phyloP scores from a whole-genome alignment of 2,888 invertebrate species.

The Platynereis dumerilii region DNA sequence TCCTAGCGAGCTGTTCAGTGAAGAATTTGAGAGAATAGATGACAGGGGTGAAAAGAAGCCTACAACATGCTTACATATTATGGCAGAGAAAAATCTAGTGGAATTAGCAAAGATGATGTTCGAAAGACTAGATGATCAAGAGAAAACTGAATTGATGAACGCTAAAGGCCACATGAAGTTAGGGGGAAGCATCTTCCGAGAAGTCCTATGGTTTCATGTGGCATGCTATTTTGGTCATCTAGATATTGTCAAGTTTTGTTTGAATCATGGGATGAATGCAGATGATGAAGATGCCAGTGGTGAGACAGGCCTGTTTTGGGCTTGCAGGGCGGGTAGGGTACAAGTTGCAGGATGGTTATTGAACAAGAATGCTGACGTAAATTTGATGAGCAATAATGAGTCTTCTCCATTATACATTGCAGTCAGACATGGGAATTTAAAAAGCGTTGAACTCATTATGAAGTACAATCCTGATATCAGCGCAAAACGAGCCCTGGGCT shows the following conservation, averaged over 20 bases:
- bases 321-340: slow-evolving; percentile 45
- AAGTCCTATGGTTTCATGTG: slow-evolving; percentile 48
- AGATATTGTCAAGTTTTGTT: slow-evolving; percentile 39
- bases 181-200: slow-evolving; percentile 49
- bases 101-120: slow-evolving; percentile 35
- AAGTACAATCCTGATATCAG: slow-evolving; percentile 46
- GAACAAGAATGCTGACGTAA: slow-evolving; percentile 40
- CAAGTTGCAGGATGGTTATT: slow-evolving; percentile 42
- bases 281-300: background rate
- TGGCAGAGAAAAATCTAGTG: slow-evolving; percentile 43
- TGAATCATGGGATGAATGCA: slow-evolving; percentile 19
- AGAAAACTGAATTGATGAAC: background rate
- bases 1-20: too few species aligned
- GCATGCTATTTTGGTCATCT: slow-evolving; percentile 47
- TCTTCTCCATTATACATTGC: slow-evolving; percentile 56
- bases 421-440: slow-evolving; percentile 46
- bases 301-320: slow-evolving; percentile 52
- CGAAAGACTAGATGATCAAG: background rate
- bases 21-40: too few species aligned
- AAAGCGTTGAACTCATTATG: slow-evolving; percentile 42
- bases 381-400: slow-evolving; percentile 49
- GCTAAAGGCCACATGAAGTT: slow-evolving; percentile 34
- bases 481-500: slow-evolving; percentile 46
- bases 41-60: slow-evolving; percentile 27
- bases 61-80: slow-evolving; percentile 47